Evolutionary conservation across 2,888 invertebrate species (phyloP).

Genomic region (Cheilosia scutellata): DNA sequence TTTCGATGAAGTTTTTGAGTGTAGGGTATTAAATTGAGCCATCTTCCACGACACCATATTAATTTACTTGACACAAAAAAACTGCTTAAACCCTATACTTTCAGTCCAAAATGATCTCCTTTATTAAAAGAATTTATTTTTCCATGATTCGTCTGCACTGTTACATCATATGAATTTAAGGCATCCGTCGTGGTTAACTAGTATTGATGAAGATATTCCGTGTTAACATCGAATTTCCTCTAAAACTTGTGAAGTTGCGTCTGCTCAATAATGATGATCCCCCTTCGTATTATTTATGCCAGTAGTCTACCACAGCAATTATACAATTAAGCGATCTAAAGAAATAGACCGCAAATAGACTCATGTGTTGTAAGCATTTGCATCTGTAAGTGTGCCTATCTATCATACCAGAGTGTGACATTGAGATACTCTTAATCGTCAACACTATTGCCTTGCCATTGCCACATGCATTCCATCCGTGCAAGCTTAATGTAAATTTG

Average conservation of each 20-base stretch:
- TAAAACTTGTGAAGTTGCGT: conserved; percentile 1
- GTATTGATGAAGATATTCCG: conserved; percentile 73
- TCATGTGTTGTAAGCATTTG: conserved; percentile 51
- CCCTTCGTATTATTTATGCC: background rate
- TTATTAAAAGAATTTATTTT: too few relatives aligned
- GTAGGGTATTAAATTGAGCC: background rate
- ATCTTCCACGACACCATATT: background rate
- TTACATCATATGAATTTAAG: background rate
- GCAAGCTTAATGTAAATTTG: conserved; percentile 67
- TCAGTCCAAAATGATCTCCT: background rate
- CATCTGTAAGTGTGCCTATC: conserved; percentile 25
- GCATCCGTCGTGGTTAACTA: conserved; percentile 40
- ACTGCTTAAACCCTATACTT: background rate
- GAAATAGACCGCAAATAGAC: conserved; percentile 69
- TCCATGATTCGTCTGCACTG: background rate
- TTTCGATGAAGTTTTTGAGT: too few relatives aligned
- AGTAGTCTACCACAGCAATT: conserved; percentile 50
- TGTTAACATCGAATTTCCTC: conserved; percentile 64
- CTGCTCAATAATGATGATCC: background rate
- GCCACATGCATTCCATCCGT: conserved; percentile 56
- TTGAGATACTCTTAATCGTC: conserved; percentile 64
- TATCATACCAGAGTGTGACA: conserved; percentile 59
- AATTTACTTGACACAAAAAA: background rate
- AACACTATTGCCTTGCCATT: conserved; percentile 5
- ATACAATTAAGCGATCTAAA: conserved; percentile 71